Evolutionary conservation across 2,888 invertebrate genomes (phyloP), one percentile per base, ranked within the genome.

Genomic region (Odontocolon sp.): DNA sequence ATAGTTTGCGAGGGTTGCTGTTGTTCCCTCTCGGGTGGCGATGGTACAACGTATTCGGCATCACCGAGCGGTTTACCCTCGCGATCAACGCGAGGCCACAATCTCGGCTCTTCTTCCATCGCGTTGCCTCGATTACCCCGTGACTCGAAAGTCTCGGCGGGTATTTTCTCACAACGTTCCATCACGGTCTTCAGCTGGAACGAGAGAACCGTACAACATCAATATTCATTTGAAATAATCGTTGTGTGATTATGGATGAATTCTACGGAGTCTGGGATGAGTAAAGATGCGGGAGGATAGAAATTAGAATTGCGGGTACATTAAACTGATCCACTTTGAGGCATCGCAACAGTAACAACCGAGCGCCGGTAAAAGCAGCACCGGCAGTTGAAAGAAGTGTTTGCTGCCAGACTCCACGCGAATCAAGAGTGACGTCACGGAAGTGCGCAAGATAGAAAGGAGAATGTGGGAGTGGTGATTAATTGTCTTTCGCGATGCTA

Each of bases 1-100:
- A 93, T 89, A 68, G 89, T 87, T 74, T 88, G 88, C 9, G 87
- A 77, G 57, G 85, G 80, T 36, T 87, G 83, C 54, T 89, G 87
- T 56, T 88, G 87, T 72, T 95, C 95, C 74, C 94, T 89, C 90
- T 95, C 95, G 0, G 95, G 95, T 11, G 94, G 94, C 18, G 95
- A 94, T 36, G 94, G 94, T 70, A 94, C 93, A 84, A 92, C 92
- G 90, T 94, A 94, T 83, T 94, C 94, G 80, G 90, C 89, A 84
- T 94, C 94, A 59, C 93, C 94, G 56, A 93, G 87, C 21, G 91
- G 87, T 87, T 93, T 93, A 42, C 94, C 94, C 85, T 94, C 94
- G 82, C 93, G 92, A 87, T 94, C 94, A 77, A 93, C 92, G 81
- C 92, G 92, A 70, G 93, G 92, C 87, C 93, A 91, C 59, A 92